A percentile compares a stretch with the other conserved stretches of the same genome.
These are phyloP conservation scores for Tipula unca DNA, from an alignment of 2,888 invertebrate genomes.

Conservation along the genomic window DNA sequence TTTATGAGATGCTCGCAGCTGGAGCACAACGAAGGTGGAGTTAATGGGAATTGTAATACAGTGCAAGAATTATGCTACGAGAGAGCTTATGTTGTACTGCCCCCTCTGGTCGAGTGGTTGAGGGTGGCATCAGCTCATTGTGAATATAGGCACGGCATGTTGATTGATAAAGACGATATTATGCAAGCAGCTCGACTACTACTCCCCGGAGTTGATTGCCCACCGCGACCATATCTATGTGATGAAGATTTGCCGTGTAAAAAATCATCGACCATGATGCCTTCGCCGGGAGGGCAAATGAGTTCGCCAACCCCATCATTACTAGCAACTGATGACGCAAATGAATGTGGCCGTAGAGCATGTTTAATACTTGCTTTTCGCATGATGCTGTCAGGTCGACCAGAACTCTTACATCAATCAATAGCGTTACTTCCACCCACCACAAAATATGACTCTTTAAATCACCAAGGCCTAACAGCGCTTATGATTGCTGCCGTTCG, in stretches of 20 bases:
- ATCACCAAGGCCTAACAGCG: slow-evolving; percentile 70
- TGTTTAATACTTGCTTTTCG: slow-evolving; percentile 71
- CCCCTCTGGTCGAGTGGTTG: slow-evolving; percentile 87
- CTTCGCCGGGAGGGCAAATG: slow-evolving; percentile 24
- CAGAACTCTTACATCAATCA: slow-evolving; percentile 70
- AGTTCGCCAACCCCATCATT: not conserved
- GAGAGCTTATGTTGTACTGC: slow-evolving; percentile 78
- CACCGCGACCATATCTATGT: slow-evolving; percentile 61
- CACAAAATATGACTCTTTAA: slow-evolving; percentile 65
- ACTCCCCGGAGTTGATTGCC: slow-evolving; percentile 83
- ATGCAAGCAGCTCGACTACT: slow-evolving; percentile 79
- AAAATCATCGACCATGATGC: slow-evolving; percentile 28
- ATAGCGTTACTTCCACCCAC: slow-evolving; percentile 62
- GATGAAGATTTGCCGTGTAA: slow-evolving; percentile 46
- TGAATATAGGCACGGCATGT: slow-evolving; percentile 65
- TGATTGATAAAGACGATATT: slow-evolving; percentile 77
- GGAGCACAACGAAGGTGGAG: slow-evolving; percentile 54
- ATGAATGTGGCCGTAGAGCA: slow-evolving; percentile 53
- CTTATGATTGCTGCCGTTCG: slow-evolving; percentile 75
- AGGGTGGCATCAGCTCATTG: slow-evolving; percentile 76
- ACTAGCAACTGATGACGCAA: slow-evolving; percentile 32
- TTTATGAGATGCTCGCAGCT: slow-evolving; percentile 87
- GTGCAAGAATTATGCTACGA: slow-evolving; percentile 74
- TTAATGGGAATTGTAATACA: slow-evolving; percentile 30
- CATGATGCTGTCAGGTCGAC: slow-evolving; percentile 67